These are phyloP conservation scores for Pissodes strobi DNA, from an alignment of 1,140 invertebrate species.

Conservation along the genomic window DNA sequence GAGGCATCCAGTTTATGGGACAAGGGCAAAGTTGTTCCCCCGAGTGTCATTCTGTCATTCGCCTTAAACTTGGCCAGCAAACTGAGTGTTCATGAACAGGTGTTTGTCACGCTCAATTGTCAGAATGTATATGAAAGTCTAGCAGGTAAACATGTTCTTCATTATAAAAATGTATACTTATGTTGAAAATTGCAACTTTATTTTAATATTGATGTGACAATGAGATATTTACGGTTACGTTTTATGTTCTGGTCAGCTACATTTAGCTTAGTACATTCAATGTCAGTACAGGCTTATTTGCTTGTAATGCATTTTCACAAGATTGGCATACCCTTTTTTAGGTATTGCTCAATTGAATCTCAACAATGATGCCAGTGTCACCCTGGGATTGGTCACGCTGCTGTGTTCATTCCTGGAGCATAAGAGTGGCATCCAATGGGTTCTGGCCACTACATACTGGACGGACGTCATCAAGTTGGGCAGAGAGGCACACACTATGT, in stretches of 20 bases:
- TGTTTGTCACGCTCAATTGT: constrained; percentile 54
- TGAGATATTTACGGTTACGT: too few species aligned
- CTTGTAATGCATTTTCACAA: too few species aligned
- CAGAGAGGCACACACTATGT: constrained; percentile 65
- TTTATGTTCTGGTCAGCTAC: too few species aligned
- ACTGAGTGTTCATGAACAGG: constrained; percentile 55
- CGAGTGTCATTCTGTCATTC: constrained; percentile 56
- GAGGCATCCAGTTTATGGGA: constrained; percentile 41
- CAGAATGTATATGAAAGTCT: constrained; percentile 56
- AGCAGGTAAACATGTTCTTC: too few species aligned
- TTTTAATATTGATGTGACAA: too few species aligned
- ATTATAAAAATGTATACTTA: too few species aligned
- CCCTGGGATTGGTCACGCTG: constrained; percentile 64
- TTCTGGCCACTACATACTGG: constrained; percentile 61
- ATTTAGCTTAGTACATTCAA: too few species aligned
- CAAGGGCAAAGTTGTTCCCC: constrained; percentile 42
- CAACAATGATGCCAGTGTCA: constrained; percentile 60
- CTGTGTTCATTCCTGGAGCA: constrained; percentile 60
- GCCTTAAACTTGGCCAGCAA: constrained; percentile 57
- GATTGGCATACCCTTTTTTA: constrained; percentile 2
- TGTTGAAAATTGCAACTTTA: too few species aligned
- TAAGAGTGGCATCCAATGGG: constrained; percentile 61
- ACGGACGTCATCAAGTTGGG: constrained; percentile 60
- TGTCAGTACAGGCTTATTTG: too few species aligned
- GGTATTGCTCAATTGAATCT: constrained; percentile 25